Evolutionary conservation across 92 coral and sea anemone species (phyloP).

Genomic region (Virgularia gustaviana): DNA sequence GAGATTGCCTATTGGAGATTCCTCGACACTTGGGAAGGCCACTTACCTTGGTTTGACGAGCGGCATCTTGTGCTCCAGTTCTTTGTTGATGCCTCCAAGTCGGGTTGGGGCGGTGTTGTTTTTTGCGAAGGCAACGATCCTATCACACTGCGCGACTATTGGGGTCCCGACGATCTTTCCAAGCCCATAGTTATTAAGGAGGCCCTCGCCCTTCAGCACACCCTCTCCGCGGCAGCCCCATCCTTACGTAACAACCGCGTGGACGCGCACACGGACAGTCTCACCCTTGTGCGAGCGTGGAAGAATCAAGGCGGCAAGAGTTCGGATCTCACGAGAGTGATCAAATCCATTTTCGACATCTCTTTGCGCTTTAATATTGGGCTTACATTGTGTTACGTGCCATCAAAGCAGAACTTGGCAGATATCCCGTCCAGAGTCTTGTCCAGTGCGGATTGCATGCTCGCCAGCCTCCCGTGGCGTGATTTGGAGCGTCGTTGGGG

Average conservation of each 20-base stretch:
- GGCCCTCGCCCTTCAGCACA: constrained; percentile 55
- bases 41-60: constrained; percentile 61
- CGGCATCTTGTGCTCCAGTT: constrained; percentile 43
- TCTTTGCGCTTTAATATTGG: constrained; percentile 21
- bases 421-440: constrained; percentile 7
- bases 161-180: constrained; percentile 25
- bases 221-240: constrained; percentile 40
- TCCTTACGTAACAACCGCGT: constrained; percentile 50
- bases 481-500: constrained; percentile 18
- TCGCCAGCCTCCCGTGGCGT: background rate
- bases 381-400: constrained; percentile 12
- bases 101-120: constrained; percentile 63
- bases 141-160: constrained; percentile 50
- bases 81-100: constrained; percentile 60
- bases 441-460: constrained; percentile 24
- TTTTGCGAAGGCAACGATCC: constrained; percentile 34
- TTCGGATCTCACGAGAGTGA: constrained; percentile 46
- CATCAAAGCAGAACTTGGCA: constrained; percentile 3
- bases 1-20: constrained; percentile 55
- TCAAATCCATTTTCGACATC: constrained; percentile 41
- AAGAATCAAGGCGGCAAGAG: constrained; percentile 61
- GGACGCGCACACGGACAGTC: constrained; percentile 57
- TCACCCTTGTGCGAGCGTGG: constrained; percentile 59
- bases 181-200: constrained; percentile 58
- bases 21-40: constrained; percentile 54